Percentiles rank a stretch among this genome's conserved stretches.
Conservation (phyloP, 2,888 invertebrate genomes). For the Halocaridina rubra region DNA sequence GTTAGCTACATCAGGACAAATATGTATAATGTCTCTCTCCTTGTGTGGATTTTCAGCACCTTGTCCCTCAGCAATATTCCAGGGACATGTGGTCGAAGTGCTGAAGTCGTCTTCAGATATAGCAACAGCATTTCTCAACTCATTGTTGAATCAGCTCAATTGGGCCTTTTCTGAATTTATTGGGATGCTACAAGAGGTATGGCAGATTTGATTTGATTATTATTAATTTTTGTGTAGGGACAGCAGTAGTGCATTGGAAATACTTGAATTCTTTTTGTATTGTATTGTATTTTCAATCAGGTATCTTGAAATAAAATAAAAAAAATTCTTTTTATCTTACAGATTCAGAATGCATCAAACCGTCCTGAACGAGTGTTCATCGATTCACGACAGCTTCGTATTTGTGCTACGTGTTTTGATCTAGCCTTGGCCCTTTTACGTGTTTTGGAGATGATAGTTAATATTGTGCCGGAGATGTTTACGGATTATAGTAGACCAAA, state of each 20-base stretch:
- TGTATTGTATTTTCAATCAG: neutral
- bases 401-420: slow-evolving; percentile 87
- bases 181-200: slow-evolving; percentile 83
- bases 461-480: slow-evolving; percentile 76
- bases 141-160: slow-evolving; percentile 83
- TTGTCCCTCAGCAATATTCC: slow-evolving; percentile 77
- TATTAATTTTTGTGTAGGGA: too few relatives aligned
- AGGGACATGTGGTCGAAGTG: slow-evolving; percentile 76
- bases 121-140: slow-evolving; percentile 80
- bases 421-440: slow-evolving; percentile 81
- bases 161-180: slow-evolving; percentile 92
- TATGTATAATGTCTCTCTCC: too few relatives aligned
- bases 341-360: slow-evolving; percentile 77
- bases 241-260: too few relatives aligned
- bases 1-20: too few relatives aligned
- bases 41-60: slow-evolving; percentile 73
- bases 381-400: slow-evolving; percentile 81
- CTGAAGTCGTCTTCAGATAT: slow-evolving; percentile 75
- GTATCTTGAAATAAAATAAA: neutral
- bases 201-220: neutral
- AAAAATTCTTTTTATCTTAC: slow-evolving; percentile 20
- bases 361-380: slow-evolving; percentile 74
- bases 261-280: too few relatives aligned
- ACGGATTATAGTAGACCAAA: slow-evolving; percentile 76
- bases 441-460: slow-evolving; percentile 83